Base-by-base conservation (phyloP, 2,797 vertebrate species). In the Amblyopsis hoosieri region DNA sequence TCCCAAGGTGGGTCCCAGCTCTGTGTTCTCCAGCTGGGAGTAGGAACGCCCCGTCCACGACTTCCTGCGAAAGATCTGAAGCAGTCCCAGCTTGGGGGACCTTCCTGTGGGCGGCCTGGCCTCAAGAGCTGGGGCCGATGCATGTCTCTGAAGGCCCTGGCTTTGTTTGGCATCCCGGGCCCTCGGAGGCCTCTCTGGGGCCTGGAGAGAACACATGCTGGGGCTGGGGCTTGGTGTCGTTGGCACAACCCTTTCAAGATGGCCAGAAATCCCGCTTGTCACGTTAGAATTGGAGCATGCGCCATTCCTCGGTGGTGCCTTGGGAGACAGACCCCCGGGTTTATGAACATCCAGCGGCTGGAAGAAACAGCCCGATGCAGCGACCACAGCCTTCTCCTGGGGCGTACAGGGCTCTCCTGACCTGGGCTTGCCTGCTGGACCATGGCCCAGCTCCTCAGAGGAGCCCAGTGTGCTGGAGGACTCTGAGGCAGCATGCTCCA, bases 11-110 rank as follows among this genome's bases (percentile, higher is more conserved):
- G 88, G 87, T 58, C 86, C 90, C 42, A 90, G 75, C 55, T 78
- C 88, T 3, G 78, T 1, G 45, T 66, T 60, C 0, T 91, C 86
- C 64, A 90, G 79, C 54, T 91, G 84, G 2, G 88, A 85, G 75
- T 89, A 86, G 1, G 90, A 90, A 12, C 87, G 80, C 13, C 80
- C 80, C 0, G 91, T 86, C 91, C 91, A 92, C 9, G 91, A 92
- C 61, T 92, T 88, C 67, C 90, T 88, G 33, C 90, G 89, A 58
- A 93, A 93, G 60, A 94, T 87, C 56, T 87, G 92, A 15, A 93
- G 76, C 29, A 94, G 76, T 54, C 90, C 91, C 31, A 89, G 65
- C 55, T 85, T 93, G 13, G 86, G 82, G 1, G 91, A 91, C 71
- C 78, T 93, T 46, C 89, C 89, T 1, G 79, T 64, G 0, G 82